Percentiles rank a stretch among this genome's conserved stretches.
These are phyloP conservation scores for Sebastes alutus DNA, from an alignment of 2,797 vertebrate species.

Conservation along the genomic window DNA sequence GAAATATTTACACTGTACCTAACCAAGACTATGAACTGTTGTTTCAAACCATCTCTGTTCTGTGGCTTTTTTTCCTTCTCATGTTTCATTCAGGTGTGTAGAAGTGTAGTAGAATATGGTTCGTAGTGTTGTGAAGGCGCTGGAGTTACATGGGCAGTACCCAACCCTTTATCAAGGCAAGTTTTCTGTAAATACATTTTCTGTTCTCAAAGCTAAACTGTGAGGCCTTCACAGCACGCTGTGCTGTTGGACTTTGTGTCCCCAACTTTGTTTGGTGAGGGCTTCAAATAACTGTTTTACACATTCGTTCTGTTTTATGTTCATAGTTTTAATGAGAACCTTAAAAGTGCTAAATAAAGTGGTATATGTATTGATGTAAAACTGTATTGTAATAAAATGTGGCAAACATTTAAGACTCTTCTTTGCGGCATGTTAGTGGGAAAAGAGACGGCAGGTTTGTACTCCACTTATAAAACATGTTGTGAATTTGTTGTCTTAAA, in stretches of 20 bases:
- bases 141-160: conserved; percentile 92
- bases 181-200: conserved; percentile 87
- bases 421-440: conserved; percentile 84
- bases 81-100: conserved; percentile 96
- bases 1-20: conserved; percentile 83
- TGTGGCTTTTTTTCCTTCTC: conserved; percentile 91
- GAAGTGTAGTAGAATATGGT: conserved; percentile 96
- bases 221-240: conserved; percentile 92
- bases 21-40: conserved; percentile 84
- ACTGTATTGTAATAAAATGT: conserved; percentile 92
- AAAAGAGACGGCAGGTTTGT: conserved; percentile 91
- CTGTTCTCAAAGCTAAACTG: conserved; percentile 83
- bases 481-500: background rate
- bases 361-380: conserved; percentile 88
- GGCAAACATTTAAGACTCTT: conserved; percentile 89
- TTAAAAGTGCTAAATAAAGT: conserved; percentile 73
- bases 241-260: conserved; percentile 96
- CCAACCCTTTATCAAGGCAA: conserved; percentile 92
- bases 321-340: conserved; percentile 76
- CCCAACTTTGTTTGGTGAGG: conserved; percentile 96
- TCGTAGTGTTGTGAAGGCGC: conserved; percentile 95
- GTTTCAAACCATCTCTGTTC: conserved; percentile 89
- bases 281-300: conserved; percentile 81
- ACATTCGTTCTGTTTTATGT: conserved; percentile 69
- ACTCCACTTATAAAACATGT: conserved; percentile 46